These are phyloP conservation scores for Casuarius casuarius DNA, from an alignment of 2,113 vertebrate genomes.

Conservation along the genomic window DNA sequence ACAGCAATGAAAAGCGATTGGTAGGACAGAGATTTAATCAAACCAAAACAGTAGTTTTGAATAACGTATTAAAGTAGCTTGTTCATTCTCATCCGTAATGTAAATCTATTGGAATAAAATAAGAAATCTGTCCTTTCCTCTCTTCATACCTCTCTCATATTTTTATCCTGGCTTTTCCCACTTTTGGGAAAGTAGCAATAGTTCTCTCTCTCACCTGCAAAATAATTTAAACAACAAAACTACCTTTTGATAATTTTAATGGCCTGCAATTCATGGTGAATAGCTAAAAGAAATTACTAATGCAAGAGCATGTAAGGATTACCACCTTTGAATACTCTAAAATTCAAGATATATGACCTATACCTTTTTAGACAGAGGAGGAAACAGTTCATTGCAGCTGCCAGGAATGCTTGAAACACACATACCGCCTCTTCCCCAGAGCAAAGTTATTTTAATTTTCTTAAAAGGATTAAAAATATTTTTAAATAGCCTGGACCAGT, in stretches of 20 bases:
- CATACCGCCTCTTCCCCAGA: background rate
- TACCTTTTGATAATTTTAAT: background rate
- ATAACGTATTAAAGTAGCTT: background rate
- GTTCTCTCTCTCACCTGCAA: background rate
- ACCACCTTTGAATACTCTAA: background rate
- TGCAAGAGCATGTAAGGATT: background rate
- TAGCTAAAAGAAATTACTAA: background rate
- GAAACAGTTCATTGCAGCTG: background rate
- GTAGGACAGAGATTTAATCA: background rate
- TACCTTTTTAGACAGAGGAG: background rate
- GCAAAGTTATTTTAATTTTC: background rate
- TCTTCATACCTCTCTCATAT: fast-evolving
- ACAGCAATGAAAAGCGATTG: background rate
- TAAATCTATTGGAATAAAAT: background rate
- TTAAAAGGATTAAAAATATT: background rate
- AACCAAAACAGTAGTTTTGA: background rate
- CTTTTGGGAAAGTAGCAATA: background rate
- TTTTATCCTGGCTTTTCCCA: background rate
- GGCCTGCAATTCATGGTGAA: background rate
- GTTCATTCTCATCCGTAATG: background rate
- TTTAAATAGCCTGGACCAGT: background rate
- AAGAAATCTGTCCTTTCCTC: background rate
- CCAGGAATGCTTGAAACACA: background rate
- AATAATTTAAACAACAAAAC: background rate
- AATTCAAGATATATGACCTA: background rate